A percentile compares a stretch with the other conserved stretches of the same genome.
Evolutionary conservation across 1,140 invertebrate genomes (phyloP).

Genomic region (Nasonia longicornis): DNA sequence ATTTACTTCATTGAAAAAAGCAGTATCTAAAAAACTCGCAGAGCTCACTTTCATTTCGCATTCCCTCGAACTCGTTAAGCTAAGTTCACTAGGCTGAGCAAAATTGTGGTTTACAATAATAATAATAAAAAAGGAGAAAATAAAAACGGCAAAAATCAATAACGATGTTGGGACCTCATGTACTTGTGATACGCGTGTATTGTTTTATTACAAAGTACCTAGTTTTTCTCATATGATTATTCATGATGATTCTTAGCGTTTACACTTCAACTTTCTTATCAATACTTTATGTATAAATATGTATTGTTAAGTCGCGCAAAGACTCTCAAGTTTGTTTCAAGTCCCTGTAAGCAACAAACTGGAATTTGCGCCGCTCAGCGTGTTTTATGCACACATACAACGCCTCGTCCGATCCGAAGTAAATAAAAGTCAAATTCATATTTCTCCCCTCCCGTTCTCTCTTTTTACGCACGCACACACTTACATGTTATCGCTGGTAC

Average conservation of each 20-base stretch:
- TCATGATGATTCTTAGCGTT: constrained; percentile 67
- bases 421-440: constrained; percentile 46
- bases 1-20: constrained; percentile 21
- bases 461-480: constrained; percentile 32
- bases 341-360: constrained; percentile 62
- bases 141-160: constrained; percentile 68
- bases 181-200: constrained; percentile 64
- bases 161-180: constrained; percentile 62
- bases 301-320: constrained; percentile 67
- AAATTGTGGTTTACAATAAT: constrained; percentile 27
- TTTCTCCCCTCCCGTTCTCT: constrained; percentile 41
- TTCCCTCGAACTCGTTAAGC: constrained; percentile 26
- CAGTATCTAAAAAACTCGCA: constrained; percentile 37
- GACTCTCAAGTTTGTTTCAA: constrained; percentile 60
- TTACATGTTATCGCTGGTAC: constrained; percentile 43
- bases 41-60: constrained; percentile 33
- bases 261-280: constrained; percentile 69
- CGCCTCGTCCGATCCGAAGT: constrained; percentile 42
- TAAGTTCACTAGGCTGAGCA: constrained; percentile 35
- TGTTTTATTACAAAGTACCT: constrained; percentile 67
- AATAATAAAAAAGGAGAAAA: constrained; percentile 37
- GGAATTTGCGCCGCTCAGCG: constrained; percentile 55
- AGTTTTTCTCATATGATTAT: constrained; percentile 66
- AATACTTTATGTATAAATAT: constrained; percentile 69
- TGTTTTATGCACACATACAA: constrained; percentile 46